Conservation (phyloP, 2,113 vertebrate genomes). For the Ia io region DNA sequence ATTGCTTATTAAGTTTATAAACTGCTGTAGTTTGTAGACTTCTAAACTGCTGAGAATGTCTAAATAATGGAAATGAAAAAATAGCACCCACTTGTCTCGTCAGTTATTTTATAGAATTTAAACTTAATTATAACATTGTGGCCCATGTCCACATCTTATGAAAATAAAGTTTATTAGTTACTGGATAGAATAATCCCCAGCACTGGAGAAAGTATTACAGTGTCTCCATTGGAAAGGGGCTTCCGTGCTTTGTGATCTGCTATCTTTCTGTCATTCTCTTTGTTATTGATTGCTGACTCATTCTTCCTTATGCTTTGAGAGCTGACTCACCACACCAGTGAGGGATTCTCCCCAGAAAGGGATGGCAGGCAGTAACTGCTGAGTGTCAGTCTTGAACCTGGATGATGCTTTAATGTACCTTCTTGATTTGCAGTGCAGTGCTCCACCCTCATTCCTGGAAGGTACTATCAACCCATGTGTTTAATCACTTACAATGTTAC, state of each 20-base stretch:
- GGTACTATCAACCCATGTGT: conserved; percentile 90
- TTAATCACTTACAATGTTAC: conserved; percentile 63
- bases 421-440: conserved; percentile 94
- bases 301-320: neutral
- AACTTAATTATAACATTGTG: conserved; percentile 33
- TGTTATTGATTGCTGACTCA: conserved; percentile 80
- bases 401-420: conserved; percentile 85
- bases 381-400: conserved; percentile 83
- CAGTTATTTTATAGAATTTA: conserved; percentile 57
- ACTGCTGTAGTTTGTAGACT: neutral
- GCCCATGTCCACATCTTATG: neutral
- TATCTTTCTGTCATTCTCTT: conserved; percentile 51
- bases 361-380: neutral
- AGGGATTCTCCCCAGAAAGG: conserved; percentile 52
- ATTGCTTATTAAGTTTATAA: neutral
- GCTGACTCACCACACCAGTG: neutral
- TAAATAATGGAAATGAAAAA: neutral
- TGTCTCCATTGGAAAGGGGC: neutral
- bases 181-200: conserved; percentile 51
- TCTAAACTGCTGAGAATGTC: neutral
- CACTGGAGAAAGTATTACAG: conserved; percentile 5
- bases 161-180: conserved; percentile 33
- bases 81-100: neutral
- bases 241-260: conserved; percentile 1
- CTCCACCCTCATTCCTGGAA: conserved; percentile 93